A percentile compares a stretch with the other conserved stretches of the same genome.
These are phyloP conservation scores for Sebastes variabilis DNA, from an alignment of 2,797 vertebrate genomes.

Conservation along the genomic window DNA sequence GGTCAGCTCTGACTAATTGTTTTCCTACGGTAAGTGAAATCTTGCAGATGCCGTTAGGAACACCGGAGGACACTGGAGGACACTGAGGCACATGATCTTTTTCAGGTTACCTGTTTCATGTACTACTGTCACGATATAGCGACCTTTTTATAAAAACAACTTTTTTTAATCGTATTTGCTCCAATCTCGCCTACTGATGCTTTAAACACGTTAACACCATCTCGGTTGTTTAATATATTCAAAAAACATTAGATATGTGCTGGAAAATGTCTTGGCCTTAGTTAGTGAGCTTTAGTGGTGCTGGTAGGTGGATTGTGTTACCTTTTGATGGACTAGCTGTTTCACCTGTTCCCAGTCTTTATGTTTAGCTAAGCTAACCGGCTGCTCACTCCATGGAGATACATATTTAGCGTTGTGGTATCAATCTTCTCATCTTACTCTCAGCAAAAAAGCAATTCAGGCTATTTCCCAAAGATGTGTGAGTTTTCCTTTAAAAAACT, in stretches of 20 bases:
- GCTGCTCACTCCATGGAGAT: neutral
- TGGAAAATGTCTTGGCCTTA: neutral
- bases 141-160: no score
- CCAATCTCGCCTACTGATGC: no score
- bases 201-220: neutral
- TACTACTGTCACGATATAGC: no score
- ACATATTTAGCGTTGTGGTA: neutral
- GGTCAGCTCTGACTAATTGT: no score
- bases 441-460: rapidly evolving
- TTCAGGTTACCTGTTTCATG: no score
- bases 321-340: no score
- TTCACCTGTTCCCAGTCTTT: neutral
- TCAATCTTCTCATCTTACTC: neutral
- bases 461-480: neutral
- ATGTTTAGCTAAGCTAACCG: neutral
- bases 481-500: neutral
- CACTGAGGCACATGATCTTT: no score
- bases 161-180: no score
- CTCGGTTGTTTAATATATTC: neutral
- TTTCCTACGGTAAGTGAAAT: no score
- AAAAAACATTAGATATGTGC: neutral
- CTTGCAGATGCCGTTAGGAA: no score
- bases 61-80: no score
- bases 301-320: neutral
- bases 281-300: neutral